Evolutionary conservation across 2,888 invertebrate genomes (phyloP).

Genomic region (Ochropleura plecta): DNA sequence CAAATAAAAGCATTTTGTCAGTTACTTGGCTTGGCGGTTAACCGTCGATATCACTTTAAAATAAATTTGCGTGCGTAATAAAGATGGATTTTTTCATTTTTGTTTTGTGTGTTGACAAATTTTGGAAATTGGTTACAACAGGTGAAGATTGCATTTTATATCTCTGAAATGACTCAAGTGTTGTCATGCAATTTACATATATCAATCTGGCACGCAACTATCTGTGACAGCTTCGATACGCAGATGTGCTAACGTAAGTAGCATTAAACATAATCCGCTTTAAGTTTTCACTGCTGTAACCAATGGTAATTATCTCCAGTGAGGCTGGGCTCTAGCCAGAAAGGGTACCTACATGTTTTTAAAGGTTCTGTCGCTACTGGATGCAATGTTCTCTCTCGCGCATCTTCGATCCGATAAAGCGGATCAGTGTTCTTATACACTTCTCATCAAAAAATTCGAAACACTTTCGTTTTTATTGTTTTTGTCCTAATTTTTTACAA

Average conservation of each 20-base stretch:
- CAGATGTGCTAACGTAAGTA: not conserved
- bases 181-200: not conserved
- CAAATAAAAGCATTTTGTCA: too few relatives aligned
- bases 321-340: not conserved
- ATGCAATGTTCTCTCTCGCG: too few relatives aligned
- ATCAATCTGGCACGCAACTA: not conserved
- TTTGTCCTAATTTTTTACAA: too few relatives aligned
- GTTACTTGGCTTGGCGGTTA: too few relatives aligned
- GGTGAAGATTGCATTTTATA: constrained; percentile 3
- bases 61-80: constrained; percentile 1
- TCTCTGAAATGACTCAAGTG: not conserved
- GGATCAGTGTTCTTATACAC: too few relatives aligned
- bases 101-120: not conserved
- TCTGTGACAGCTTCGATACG: not conserved
- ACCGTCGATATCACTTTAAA: not conserved
- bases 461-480: too few relatives aligned
- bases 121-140: constrained; percentile 3
- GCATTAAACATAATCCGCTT: not conserved
- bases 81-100: not conserved
- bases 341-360: too few relatives aligned
- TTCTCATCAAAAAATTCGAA: too few relatives aligned
- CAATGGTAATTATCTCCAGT: not conserved
- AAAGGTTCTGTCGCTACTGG: too few relatives aligned
- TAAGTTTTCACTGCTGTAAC: not conserved
- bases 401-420: too few relatives aligned